These are phyloP conservation scores for Ia io DNA, from an alignment of 2,113 vertebrate species.

Conservation along the genomic window DNA sequence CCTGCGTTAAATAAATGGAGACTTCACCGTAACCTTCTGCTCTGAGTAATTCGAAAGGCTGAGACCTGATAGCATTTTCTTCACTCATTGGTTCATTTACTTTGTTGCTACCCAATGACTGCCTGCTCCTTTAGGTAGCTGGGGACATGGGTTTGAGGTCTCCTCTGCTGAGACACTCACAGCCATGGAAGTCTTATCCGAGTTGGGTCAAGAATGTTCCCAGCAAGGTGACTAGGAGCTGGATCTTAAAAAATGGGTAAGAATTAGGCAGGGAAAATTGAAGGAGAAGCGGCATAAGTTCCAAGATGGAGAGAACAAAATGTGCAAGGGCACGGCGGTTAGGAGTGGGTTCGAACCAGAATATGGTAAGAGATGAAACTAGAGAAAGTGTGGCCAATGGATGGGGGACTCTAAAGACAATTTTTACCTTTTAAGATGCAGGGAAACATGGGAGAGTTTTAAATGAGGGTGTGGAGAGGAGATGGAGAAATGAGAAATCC, in stretches of 20 bases:
- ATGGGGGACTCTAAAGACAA: too few relatives aligned
- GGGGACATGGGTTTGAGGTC: neutral
- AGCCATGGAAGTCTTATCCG: neutral
- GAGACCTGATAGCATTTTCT: neutral
- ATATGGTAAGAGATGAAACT: neutral
- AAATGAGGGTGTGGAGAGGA: neutral
- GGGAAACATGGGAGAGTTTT: neutral
- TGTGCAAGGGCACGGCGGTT: neutral
- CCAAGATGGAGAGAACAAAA: neutral
- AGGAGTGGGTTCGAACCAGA: neutral
- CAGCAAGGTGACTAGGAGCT: neutral
- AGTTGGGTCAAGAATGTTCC: neutral
- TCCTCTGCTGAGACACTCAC: neutral
- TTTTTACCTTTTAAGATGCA: neutral
- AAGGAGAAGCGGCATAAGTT: neutral
- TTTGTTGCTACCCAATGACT: neutral
- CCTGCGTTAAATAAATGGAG: neutral
- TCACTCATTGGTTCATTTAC: neutral
- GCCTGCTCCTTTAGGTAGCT: accelerated
- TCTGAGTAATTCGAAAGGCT: neutral
- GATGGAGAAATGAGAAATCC: neutral
- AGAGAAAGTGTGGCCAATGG: too few relatives aligned
- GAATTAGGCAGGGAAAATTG: neutral
- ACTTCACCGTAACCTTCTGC: too few relatives aligned
- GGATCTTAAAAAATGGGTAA: neutral